Evolutionary conservation across 2,797 vertebrate genomes (phyloP), one percentile per base, ranked within the genome.

Genomic region (Delichon dasypus): DNA sequence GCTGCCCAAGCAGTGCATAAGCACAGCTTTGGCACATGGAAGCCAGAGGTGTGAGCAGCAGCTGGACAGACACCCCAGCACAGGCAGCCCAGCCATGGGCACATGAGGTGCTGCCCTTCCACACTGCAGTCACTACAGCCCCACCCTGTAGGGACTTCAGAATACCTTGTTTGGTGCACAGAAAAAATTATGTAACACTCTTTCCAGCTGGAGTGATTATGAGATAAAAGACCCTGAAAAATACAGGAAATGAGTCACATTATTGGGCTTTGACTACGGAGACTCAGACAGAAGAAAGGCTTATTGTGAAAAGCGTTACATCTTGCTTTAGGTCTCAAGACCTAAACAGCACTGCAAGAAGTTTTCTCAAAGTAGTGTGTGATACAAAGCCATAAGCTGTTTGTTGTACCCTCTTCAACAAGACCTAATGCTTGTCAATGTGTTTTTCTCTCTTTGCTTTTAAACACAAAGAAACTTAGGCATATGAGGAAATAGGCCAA

Each of bases 171-270:
- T 40, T 34, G 53, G 32, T 44, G 57, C 57, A 27, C 0, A 0
- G 65, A 38, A 76, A 38, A 53, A 40, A 74, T 65, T 29, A 25
- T 7, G 30, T 34, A 30, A 45, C 38, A 16, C 9, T 86, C 73
- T 79, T 76, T 76, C 64, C 74, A 85, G 18, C 2, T 45, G 32
- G n/a, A 32, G 34, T n/a, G 80, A 74, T 77, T 87, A 22, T 55
- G 27, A 91, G 64, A 95, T 73, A 55, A 93, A 96, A 93, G 51
- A 68, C 85, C 61, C 80, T 67, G 51, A 73, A 86, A 93, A 68
- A 71, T 3, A 73, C 73, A 66, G 45, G 30, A 80, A 85, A 72
- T 79, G 32, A 70, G 51, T 91, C 83, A 74, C 55, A 64, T 75
- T 50, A 20, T 47, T 83, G 53, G 55, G 45, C 30, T 93, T 60